Percentiles rank a stretch among this genome's conserved stretches.
Evolutionary conservation across 2,113 vertebrate species (phyloP).

Genomic region (Misgurnus anguillicaudatus): DNA sequence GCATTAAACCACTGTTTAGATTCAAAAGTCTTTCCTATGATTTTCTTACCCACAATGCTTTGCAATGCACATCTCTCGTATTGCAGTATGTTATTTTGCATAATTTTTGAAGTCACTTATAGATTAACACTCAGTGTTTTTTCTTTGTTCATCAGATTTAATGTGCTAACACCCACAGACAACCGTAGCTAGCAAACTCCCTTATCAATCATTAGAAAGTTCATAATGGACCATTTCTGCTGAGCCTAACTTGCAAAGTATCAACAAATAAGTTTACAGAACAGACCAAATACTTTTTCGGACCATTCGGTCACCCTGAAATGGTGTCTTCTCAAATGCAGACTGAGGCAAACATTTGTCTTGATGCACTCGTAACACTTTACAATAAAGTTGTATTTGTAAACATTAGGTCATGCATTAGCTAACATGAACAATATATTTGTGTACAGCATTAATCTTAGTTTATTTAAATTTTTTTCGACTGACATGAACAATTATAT

Average conservation of each 20-base stretch:
- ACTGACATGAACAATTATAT: too few species aligned
- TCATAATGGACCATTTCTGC: constrained; percentile 71
- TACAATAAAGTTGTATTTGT: too few species aligned
- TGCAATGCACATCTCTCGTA: constrained; percentile 45
- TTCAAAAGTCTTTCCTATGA: background rate
- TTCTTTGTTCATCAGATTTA: constrained; percentile 92
- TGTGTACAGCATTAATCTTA: too few species aligned
- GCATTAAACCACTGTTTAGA: too few species aligned
- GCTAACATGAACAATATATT: too few species aligned
- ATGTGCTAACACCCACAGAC: constrained; percentile 61
- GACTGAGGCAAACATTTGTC: too few species aligned
- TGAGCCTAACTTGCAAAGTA: constrained; percentile 34
- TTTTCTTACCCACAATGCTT: background rate
- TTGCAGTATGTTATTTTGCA: constrained; percentile 83
- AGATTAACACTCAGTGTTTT: constrained; percentile 85
- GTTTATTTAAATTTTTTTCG: too few species aligned
- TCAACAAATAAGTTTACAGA: background rate
- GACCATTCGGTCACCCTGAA: too few species aligned
- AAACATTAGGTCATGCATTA: too few species aligned
- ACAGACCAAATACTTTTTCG: background rate
- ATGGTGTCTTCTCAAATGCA: too few species aligned
- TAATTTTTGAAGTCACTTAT: constrained; percentile 89
- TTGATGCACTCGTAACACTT: too few species aligned
- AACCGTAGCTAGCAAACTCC: background rate
- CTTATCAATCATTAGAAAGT: background rate